Base-by-base conservation (phyloP, 2,113 vertebrate species). In the Hemibagrus wyckioides region DNA sequence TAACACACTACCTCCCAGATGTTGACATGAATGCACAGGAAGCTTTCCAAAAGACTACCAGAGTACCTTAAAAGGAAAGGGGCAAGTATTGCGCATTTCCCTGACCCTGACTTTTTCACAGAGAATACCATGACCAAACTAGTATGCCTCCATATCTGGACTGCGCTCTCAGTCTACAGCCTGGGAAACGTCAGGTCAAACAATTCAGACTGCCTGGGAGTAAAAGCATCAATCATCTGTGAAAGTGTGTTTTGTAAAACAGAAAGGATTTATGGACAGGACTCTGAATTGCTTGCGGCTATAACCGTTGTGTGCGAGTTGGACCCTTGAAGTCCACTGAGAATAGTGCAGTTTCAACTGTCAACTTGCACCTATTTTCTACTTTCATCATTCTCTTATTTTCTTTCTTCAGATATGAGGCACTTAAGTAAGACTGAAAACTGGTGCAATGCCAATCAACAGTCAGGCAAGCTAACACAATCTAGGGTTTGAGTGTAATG, bases 201-300 rank as follows among this genome's bases (percentile, higher is more conserved):
- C 44, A 28, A 71, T 67, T 52, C 63, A 76, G 80, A 76, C 80
- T 50, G 67, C 28, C 56, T 21, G 1, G 28, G 57, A 83, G 69
- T 77, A 91, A 77, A 91, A 91, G 76, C 36, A 67, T 89, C 88
- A 84, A 87, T 91, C 90, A 89, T 88, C 17, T 17, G n/a, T 54
- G 85, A 65, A 71, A 63, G 67, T 84, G 25, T 88, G 85, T 82
- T 56, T 59, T 48, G 84, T 88, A 81, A 88, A 90, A 50, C 85
- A 81, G 69, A 54, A 41, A 44, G 54, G 85, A 61, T 89, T 87
- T 76, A 75, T 39, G 59, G 39, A 21, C 15, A 69, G 91, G 80
- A 91, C 85, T 91, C 91, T 81, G 69, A 87, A 82, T 52, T 91
- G 90, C 92, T 91, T 85, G 87, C 54, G 87, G 90, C 90, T 91